Evolutionary conservation across 2,113 vertebrate genomes (phyloP).

Genomic region (Macaca fascicularis): T2T-MFA8v1.1 NC_088377.1:158626501-158627000

Average conservation of each 20-base stretch:
- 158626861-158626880: neutral
- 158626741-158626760: constrained; percentile 4
- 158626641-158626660: neutral
- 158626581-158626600: neutral
- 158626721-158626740: neutral
- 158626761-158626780: neutral
- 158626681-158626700: constrained; percentile 34
- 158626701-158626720: neutral
- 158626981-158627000: neutral
- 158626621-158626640: neutral
- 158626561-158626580: neutral
- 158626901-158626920: neutral
- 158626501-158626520: neutral
- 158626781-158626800: constrained; percentile 1
- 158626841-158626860: neutral
- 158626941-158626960: neutral
- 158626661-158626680: constrained; percentile 22
- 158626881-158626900: neutral
- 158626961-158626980: neutral
- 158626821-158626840: neutral
- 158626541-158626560: neutral
- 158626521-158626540: neutral
- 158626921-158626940: neutral
- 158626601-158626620: neutral
- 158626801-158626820: neutral